phyloP scores from a whole-genome alignment of 2,888 invertebrate genomes.

The Lycocerus yunnanus region DNA sequence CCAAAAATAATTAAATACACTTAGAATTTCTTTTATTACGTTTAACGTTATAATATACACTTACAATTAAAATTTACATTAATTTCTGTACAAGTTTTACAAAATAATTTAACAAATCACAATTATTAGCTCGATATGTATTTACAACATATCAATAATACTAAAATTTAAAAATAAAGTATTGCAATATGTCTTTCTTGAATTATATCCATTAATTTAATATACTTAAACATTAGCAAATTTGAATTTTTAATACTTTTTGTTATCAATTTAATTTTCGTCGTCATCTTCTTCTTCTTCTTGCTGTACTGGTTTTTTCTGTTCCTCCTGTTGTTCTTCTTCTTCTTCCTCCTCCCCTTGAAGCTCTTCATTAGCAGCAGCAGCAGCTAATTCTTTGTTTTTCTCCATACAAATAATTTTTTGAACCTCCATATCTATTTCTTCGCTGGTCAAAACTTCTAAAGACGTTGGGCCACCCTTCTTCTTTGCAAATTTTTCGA shows the following conservation, averaged over 20 bases:
- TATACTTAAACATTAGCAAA: neutral
- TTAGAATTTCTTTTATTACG: neutral
- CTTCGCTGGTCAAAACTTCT: slow-evolving; percentile 44
- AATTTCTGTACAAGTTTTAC: neutral
- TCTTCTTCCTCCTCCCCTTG: neutral
- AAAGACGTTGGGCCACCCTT: slow-evolving; percentile 40
- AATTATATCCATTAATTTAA: neutral
- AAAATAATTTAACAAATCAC: slow-evolving; percentile 3
- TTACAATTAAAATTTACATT: neutral
- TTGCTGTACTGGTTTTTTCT: neutral
- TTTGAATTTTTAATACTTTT: neutral
- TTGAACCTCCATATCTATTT: slow-evolving; percentile 42
- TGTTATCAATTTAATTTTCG: neutral
- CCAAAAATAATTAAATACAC: neutral
- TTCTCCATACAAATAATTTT: neutral
- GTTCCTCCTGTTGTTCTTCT: neutral
- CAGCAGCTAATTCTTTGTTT: neutral
- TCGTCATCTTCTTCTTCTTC: neutral
- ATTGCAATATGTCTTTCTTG: slow-evolving; percentile 1
- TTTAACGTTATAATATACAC: neutral
- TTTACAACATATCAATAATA: neutral
- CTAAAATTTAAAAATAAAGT: slow-evolving; percentile 4
- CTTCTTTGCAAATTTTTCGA: slow-evolving; percentile 39
- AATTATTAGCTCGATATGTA: neutral
- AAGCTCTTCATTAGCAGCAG: neutral